Percentiles rank a stretch among this genome's conserved stretches.
phyloP scores from a whole-genome alignment of 2,888 invertebrate species.

The Spialia ferax region DNA sequence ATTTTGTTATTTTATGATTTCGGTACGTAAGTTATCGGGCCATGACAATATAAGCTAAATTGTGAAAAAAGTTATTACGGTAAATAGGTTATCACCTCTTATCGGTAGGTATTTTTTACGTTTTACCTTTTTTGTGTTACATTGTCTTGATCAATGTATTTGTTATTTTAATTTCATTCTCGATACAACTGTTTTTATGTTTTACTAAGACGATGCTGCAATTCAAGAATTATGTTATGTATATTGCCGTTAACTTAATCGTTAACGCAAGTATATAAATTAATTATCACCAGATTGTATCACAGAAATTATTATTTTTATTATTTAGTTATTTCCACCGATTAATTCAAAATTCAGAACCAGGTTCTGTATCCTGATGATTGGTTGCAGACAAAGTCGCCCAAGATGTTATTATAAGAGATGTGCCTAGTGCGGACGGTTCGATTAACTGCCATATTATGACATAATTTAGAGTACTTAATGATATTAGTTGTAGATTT shows the following conservation, averaged over 20 bases:
- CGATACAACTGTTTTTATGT: constrained; percentile 29
- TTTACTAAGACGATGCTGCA: constrained; percentile 21
- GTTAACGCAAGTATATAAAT: constrained; percentile 7
- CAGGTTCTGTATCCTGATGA: constrained; percentile 70
- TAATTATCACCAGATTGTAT: constrained; percentile 33
- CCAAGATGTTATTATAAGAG: constrained; percentile 63
- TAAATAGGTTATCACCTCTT: constrained; percentile 23
- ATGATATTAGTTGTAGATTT: constrained; percentile 74
- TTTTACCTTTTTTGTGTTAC: constrained; percentile 16
- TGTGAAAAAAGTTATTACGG: constrained; percentile 66
- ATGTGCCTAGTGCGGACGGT: constrained; percentile 81
- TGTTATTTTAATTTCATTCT: constrained; percentile 33
- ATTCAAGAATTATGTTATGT: constrained; percentile 21
- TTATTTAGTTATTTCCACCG: constrained; percentile 74
- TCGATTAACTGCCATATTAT: constrained; percentile 86
- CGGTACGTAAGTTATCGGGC: constrained; percentile 80
- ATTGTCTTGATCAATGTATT: constrained; percentile 22
- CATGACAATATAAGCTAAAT: constrained; percentile 73
- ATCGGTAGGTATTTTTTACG: constrained; percentile 51
- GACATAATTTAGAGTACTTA: constrained; percentile 82
- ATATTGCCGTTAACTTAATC: constrained; percentile 16
- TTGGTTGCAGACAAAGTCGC: constrained; percentile 66
- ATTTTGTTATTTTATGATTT: constrained; percentile 72
- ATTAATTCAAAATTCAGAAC: constrained; percentile 78
- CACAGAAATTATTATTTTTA: constrained; percentile 39